Percentiles rank a stretch among this genome's conserved stretches.
These are phyloP conservation scores for Eidolon dupreanum DNA, from an alignment of 2,797 vertebrate species.

Conservation along the genomic window DNA sequence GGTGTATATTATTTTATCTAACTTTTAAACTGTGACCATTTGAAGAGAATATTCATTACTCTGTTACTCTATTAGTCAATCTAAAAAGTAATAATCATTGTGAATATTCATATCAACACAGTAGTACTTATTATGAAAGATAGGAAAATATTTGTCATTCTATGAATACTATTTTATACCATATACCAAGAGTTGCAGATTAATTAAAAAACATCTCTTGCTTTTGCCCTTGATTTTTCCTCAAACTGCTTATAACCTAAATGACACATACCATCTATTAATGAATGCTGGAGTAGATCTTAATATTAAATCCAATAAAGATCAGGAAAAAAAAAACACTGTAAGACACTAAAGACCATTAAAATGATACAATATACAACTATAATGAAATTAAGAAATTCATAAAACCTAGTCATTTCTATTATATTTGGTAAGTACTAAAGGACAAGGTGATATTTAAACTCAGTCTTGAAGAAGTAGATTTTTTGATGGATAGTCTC, in stretches of 20 bases:
- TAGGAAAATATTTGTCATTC: not conserved
- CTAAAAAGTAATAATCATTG: conserved; percentile 20
- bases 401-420: not conserved
- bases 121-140: not conserved
- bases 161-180: not conserved
- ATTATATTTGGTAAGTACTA: not conserved
- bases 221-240: not conserved
- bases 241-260: not conserved
- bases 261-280: not conserved
- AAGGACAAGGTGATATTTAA: not conserved
- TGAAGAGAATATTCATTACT: not conserved
- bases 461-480: not conserved
- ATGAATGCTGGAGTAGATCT: not conserved
- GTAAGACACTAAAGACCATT: not conserved
- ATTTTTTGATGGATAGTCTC: not conserved
- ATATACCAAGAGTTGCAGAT: not conserved
- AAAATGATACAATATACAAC: not conserved
- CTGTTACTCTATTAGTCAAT: not conserved
- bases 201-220: not conserved
- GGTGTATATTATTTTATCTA: not conserved
- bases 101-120: not conserved
- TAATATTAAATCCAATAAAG: not conserved
- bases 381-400: conserved; percentile 2
- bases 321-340: not conserved
- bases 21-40: not conserved